These are phyloP conservation scores for Terrapene triunguis DNA, from an alignment of 2,113 vertebrate species.

Conservation along the genomic window DNA sequence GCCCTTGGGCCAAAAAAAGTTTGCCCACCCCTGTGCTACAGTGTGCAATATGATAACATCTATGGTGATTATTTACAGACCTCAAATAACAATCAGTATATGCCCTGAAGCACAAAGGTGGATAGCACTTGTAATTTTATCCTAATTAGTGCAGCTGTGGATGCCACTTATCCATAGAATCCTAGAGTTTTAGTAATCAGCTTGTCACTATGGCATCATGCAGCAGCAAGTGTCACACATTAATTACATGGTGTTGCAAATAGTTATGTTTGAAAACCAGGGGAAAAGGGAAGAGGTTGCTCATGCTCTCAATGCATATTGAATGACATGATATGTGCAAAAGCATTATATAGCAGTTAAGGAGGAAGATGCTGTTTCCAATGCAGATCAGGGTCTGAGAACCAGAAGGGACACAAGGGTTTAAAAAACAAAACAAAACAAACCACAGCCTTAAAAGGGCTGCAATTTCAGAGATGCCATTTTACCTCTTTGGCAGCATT, in stretches of 20 bases:
- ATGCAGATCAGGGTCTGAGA: neutral
- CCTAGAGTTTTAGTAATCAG: neutral
- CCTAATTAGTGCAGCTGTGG: neutral
- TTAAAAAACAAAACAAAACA: neutral
- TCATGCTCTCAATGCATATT: neutral
- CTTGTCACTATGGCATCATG: neutral
- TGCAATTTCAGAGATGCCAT: neutral
- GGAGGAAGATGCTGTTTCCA: neutral
- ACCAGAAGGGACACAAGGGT: neutral
- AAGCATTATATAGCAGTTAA: neutral
- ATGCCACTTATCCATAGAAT: neutral
- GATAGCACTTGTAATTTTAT: neutral
- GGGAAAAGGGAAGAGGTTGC: neutral
- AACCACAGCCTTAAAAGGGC: neutral
- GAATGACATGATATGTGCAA: neutral
- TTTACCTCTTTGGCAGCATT: slow-evolving; percentile 25
- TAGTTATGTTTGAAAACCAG: neutral
- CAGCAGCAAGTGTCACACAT: neutral
- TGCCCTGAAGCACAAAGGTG: neutral
- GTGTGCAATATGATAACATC: neutral
- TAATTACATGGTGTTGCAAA: neutral
- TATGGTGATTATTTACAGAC: neutral
- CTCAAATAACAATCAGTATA: neutral
- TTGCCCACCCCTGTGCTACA: too few species aligned
- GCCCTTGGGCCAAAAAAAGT: too few species aligned